Evolutionary conservation across 2,113 vertebrate species (phyloP).

Genomic region (Mystacornis crossleyi): DNA sequence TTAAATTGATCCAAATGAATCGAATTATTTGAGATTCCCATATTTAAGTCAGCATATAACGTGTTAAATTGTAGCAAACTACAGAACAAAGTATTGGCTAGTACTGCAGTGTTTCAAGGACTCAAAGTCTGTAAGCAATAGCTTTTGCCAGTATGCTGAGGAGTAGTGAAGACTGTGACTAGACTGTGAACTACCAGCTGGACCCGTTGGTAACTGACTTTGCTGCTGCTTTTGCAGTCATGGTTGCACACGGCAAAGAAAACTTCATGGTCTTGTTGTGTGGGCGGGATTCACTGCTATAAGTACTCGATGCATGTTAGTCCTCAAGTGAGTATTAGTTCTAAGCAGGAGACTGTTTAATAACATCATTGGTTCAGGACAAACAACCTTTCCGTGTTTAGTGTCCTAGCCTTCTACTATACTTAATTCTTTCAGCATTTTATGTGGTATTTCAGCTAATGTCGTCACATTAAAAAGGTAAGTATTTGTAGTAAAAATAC

Average conservation of each 20-base stretch:
- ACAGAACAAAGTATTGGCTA: background rate
- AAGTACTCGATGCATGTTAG: background rate
- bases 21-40: background rate
- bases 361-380: background rate
- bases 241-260: background rate
- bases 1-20: background rate
- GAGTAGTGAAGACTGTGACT: background rate
- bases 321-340: background rate
- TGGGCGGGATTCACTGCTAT: background rate
- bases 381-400: background rate
- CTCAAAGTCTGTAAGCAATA: background rate
- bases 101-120: background rate
- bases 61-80: background rate
- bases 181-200: background rate
- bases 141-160: background rate
- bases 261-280: background rate
- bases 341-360: background rate
- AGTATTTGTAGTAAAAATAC: background rate
- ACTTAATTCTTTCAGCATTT: background rate
- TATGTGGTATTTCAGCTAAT: background rate
- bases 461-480: background rate
- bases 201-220: background rate
- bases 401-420: background rate
- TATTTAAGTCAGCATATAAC: background rate
- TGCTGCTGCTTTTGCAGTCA: background rate